Evolutionary conservation across 2,797 vertebrate genomes (phyloP).

Genomic region (Saxicola maurus): DNA sequence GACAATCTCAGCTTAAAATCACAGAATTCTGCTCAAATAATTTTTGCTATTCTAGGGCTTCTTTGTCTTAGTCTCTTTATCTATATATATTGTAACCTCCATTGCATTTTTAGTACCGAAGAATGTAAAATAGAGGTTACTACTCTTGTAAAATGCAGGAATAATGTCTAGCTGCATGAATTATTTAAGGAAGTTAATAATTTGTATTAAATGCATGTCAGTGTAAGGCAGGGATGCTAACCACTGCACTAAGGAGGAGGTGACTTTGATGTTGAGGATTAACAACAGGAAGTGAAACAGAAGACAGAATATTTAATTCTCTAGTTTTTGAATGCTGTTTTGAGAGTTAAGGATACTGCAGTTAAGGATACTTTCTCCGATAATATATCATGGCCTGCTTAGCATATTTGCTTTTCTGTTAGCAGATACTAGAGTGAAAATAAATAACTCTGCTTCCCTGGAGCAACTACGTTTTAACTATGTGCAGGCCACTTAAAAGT

Average conservation of each 20-base stretch:
- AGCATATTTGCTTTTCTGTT: slow-evolving; percentile 26
- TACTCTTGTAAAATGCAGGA: slow-evolving; percentile 57
- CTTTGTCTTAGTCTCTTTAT: slow-evolving; percentile 18
- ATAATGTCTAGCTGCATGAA: slow-evolving; percentile 55
- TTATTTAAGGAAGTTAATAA: slow-evolving; percentile 64
- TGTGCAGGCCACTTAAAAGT: slow-evolving; percentile 43
- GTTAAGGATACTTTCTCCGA: slow-evolving; percentile 20
- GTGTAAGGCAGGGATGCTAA: slow-evolving; percentile 79
- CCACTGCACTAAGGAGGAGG: slow-evolving; percentile 82
- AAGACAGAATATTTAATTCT: slow-evolving; percentile 81
- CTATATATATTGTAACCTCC: slow-evolving; percentile 6
- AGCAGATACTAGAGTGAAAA: slow-evolving; percentile 5
- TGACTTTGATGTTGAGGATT: slow-evolving; percentile 83
- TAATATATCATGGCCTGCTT: neutral
- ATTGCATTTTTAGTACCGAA: slow-evolving; percentile 24
- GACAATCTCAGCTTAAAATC: neutral
- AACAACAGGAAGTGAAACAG: slow-evolving; percentile 82
- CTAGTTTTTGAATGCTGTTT: slow-evolving; percentile 67
- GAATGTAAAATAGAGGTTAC: slow-evolving; percentile 49
- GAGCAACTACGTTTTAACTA: slow-evolving; percentile 15
- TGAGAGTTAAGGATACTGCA: slow-evolving; percentile 2
- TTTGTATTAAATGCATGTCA: slow-evolving; percentile 65
- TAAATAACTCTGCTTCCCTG: slow-evolving; percentile 18
- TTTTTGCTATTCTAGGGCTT: slow-evolving; percentile 37
- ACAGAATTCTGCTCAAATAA: slow-evolving; percentile 7